These are phyloP conservation scores for Xenopus tropicalis DNA, from an alignment of 2,113 vertebrate species.

Conservation along the genomic window UCB_Xtro_10.0 CM004447.2:130343001-130343500, in stretches of 20 bases:
- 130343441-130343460: constrained; percentile 62
- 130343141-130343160: constrained; percentile 66
- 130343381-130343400: constrained; percentile 69
- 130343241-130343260: constrained; percentile 55
- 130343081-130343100: constrained; percentile 76
- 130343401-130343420: constrained; percentile 55
- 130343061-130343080: constrained; percentile 63
- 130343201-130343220: constrained; percentile 63
- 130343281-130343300: constrained; percentile 63
- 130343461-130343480: constrained; percentile 52
- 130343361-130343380: constrained; percentile 73
- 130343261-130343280: constrained; percentile 60
- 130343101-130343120: constrained; percentile 61
- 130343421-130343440: constrained; percentile 62
- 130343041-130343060: constrained; percentile 60
- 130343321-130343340: constrained; percentile 58
- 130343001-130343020: constrained; percentile 46
- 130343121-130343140: constrained; percentile 67
- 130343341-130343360: constrained; percentile 67
- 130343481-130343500: constrained; percentile 60
- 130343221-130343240: constrained; percentile 39
- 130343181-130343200: constrained; percentile 57
- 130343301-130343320: constrained; percentile 66
- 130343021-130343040: constrained; percentile 47
- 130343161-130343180: constrained; percentile 70